These are phyloP conservation scores for Dicrostonyx torquatus DNA, from an alignment of 2,797 vertebrate species.

Conservation along the genomic window DNA sequence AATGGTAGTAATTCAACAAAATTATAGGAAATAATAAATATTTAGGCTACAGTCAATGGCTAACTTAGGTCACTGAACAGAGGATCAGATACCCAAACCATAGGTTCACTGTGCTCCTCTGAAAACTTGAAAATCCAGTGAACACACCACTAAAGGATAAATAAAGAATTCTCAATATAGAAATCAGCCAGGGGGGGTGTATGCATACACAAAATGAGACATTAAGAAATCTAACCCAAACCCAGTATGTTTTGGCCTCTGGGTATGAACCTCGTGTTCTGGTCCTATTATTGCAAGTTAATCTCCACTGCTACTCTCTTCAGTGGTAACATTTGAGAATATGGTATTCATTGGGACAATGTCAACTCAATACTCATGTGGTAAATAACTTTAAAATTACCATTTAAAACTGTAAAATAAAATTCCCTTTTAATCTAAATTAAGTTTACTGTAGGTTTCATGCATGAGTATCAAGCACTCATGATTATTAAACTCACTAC, in stretches of 20 bases:
- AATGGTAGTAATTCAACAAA: slow-evolving; percentile 48
- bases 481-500: background rate
- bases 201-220: too few relatives aligned
- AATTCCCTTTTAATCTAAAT: background rate
- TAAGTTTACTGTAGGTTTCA: background rate
- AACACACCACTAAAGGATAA: slow-evolving; percentile 42
- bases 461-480: background rate
- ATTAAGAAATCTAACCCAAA: background rate
- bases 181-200: background rate
- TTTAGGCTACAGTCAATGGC: background rate
- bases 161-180: background rate
- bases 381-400: background rate
- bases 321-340: background rate
- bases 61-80: slow-evolving; percentile 73
- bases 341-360: background rate
- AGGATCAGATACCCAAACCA: background rate
- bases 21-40: slow-evolving; percentile 75
- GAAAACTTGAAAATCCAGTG: slow-evolving; percentile 41
- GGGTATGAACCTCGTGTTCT: background rate
- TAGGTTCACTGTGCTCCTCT: slow-evolving; percentile 44
- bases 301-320: background rate
- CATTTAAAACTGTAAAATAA: background rate
- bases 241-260: background rate
- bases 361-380: background rate
- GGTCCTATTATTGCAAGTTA: background rate